A percentile compares a stretch with the other conserved stretches of the same genome.
These are phyloP conservation scores for Adelognathus sp. DNA, from an alignment of 2,888 invertebrate genomes.

Conservation along the genomic window DNA sequence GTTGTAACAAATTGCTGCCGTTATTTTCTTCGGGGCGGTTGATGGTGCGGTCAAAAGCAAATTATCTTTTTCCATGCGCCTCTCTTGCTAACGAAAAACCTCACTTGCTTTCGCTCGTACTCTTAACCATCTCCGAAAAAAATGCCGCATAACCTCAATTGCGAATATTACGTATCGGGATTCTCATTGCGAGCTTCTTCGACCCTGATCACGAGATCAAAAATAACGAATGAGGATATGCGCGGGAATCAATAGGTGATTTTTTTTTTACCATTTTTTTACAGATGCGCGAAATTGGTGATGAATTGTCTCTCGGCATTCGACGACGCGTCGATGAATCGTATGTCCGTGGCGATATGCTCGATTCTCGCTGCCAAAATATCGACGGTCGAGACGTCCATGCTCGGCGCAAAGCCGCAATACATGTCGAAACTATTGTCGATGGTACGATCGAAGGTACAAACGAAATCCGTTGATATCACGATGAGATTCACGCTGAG, in stretches of 20 bases:
- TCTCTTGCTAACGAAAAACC: no score
- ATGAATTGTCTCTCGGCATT: slow-evolving; percentile 88
- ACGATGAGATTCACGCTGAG: slow-evolving; percentile 90
- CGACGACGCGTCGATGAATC: slow-evolving; percentile 87
- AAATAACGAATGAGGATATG: no score
- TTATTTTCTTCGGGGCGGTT: not conserved
- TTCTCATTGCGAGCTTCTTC: no score
- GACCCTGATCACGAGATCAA: not conserved
- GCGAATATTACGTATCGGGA: no score
- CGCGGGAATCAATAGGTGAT: not conserved
- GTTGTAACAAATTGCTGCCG: not conserved
- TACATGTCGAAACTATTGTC: slow-evolving; percentile 87
- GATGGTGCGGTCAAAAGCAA: no score
- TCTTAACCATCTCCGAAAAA: no score
- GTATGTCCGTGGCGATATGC: slow-evolving; percentile 91
- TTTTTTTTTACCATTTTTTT: slow-evolving; percentile 42
- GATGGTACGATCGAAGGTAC: slow-evolving; percentile 84
- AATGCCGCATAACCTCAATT: no score
- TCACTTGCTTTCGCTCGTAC: no score
- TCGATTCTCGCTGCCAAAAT: slow-evolving; percentile 86
- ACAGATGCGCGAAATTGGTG: slow-evolving; percentile 87
- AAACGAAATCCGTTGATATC: slow-evolving; percentile 83
- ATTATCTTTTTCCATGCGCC: no score
- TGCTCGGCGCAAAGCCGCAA: slow-evolving; percentile 85
- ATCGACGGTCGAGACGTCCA: slow-evolving; percentile 86